These are phyloP conservation scores for Indicator indicator DNA, from an alignment of 2,113 vertebrate genomes.

Conservation along the genomic window DNA sequence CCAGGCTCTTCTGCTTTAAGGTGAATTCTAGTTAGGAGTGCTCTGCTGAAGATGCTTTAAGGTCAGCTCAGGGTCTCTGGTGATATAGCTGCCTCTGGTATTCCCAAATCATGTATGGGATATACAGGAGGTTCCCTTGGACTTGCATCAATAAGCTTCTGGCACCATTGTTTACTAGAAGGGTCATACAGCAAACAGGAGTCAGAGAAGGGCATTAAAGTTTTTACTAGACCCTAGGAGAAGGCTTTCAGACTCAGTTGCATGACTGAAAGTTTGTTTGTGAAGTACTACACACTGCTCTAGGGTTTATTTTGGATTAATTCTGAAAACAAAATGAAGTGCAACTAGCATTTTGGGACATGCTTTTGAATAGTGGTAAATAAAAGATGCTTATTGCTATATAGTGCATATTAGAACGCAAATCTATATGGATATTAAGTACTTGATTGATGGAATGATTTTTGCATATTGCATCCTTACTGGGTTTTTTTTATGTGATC, in stretches of 20 bases:
- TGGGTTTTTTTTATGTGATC: neutral
- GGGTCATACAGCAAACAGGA: neutral
- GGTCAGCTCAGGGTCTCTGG: neutral
- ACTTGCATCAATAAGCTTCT: neutral
- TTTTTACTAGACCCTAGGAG: neutral
- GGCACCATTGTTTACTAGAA: neutral
- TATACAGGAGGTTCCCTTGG: neutral
- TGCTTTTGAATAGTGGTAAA: neutral
- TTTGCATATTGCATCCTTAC: neutral
- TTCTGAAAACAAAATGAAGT: neutral
- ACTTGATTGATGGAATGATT: neutral
- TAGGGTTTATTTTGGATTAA: neutral
- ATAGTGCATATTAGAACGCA: neutral
- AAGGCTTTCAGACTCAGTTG: neutral
- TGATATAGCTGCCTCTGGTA: rapidly evolving
- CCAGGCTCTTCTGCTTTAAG: neutral
- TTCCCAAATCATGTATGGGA: neutral
- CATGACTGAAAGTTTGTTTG: neutral
- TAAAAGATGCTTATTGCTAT: neutral
- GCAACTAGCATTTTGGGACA: neutral
- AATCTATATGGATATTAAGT: neutral
- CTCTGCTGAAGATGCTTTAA: neutral
- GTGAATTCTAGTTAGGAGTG: neutral
- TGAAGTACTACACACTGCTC: neutral
- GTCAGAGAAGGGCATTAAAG: neutral